Conservation (phyloP, 2,888 invertebrate genomes). For the Perithous albicinctus region DNA sequence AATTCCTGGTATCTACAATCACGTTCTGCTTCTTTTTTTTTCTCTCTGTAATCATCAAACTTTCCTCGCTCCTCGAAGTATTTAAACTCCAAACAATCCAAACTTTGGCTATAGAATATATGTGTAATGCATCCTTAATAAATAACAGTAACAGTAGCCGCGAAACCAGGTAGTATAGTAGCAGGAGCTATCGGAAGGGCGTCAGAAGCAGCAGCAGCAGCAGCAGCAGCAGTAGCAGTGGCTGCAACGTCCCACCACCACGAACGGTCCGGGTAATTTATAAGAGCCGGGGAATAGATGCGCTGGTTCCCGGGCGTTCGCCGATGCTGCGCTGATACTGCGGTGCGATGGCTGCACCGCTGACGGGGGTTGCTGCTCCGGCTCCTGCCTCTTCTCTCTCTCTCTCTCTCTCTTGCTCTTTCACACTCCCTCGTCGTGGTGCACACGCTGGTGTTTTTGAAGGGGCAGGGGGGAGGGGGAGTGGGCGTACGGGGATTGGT, state of each 20-base stretch:
- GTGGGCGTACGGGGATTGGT: conserved; percentile 31
- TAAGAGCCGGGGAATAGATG: conserved; percentile 80
- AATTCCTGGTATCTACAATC: no score
- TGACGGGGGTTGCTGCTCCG: conserved; percentile 60
- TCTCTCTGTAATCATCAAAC: no score
- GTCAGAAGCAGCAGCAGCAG: conserved; percentile 43
- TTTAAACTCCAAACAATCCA: no score
- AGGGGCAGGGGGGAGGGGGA: conserved; percentile 48
- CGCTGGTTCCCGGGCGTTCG: conserved; percentile 65
- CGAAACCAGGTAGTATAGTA: not conserved
- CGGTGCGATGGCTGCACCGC: conserved; percentile 59
- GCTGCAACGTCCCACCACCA: conserved; percentile 24
- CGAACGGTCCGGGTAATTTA: conserved; percentile 80
- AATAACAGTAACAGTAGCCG: conserved; percentile 20
- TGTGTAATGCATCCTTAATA: no score
- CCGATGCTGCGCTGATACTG: conserved; percentile 68
- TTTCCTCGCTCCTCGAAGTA: no score
- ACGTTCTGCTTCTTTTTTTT: no score
- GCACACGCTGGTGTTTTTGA: conserved; percentile 60
- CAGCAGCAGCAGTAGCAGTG: conserved; percentile 33
- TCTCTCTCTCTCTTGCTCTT: no score
- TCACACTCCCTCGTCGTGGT: conserved; percentile 9
- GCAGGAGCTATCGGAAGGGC: conserved; percentile 45
- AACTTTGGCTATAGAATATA: no score
- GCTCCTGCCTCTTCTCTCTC: conserved; percentile 15